phyloP scores from a whole-genome alignment of 2,888 invertebrate genomes.

The Leptura quadrifasciata region DNA sequence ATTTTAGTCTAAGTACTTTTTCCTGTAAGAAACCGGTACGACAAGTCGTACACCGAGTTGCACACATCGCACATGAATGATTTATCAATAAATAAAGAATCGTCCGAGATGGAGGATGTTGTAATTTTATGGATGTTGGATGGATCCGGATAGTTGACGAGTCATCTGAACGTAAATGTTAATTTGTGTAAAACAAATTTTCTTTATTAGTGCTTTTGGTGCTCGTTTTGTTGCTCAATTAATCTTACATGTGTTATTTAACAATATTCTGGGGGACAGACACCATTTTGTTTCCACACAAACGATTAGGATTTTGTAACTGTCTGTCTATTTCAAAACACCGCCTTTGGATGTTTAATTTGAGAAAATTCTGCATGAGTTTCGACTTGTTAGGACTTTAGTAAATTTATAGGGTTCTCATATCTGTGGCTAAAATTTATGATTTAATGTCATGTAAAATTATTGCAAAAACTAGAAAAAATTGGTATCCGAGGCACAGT shows the following conservation, averaged over 20 bases:
- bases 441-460: no score
- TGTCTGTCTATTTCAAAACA: no score
- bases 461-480: no score
- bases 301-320: no score
- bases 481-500: no score
- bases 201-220: background rate
- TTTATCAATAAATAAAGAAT: background rate
- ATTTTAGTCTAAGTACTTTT: constrained; percentile 11
- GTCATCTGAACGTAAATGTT: background rate
- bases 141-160: background rate
- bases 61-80: background rate
- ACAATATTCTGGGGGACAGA: no score
- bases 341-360: no score
- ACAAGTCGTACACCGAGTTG: background rate
- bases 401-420: no score
- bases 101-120: background rate
- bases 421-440: no score
- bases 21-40: background rate
- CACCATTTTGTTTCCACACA: no score
- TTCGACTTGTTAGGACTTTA: no score
- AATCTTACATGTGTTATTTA: background rate
- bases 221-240: background rate
- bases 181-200: background rate
- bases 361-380: no score
- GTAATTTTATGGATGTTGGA: constrained; percentile 3